Base-by-base conservation (phyloP, 2,888 invertebrate species). In the Boloria euphrosyne region DNA sequence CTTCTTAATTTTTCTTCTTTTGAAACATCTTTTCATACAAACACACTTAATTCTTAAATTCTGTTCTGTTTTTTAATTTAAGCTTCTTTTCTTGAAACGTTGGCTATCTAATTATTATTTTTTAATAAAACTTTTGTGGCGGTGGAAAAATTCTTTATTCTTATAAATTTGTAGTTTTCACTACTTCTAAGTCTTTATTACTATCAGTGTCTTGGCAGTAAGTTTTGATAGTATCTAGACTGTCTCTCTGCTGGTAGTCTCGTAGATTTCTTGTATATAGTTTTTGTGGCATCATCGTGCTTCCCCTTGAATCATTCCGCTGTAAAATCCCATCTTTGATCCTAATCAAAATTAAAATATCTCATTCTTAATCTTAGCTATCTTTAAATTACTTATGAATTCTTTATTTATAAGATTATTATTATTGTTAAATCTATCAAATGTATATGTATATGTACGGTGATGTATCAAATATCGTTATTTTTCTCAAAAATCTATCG, bases 301-400 rank as follows among this genome's bases (percentile, higher is more conserved):
- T 74, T 44, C 65, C 66, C 14, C 70, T 63, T 38, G 66, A 68
- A 54, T 64, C 64, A 50, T 67, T 72, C 55, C 63, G 68, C 18
- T 54, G 67, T 55, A 70, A 69, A 66, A 73, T 72, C 64, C 69
- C 69, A 38, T 73, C 71, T 75, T 74, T 75, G 68, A 76, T 74
- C 76, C 76, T 76, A 67, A 59, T 60, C 68, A 59, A 70, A 69
- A 74, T 68, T 22, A 65, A 58, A 71, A 67, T 65, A 49, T 51
- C 52, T 51, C 16, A 59, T 57, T 57, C 59, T 64, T 59, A 59
- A 17, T 57, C 59, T 64, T 59, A 59, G 31, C 31, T 13, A 46
- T 47, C 14, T 22, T 16, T 38, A 6, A 31, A 16, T 53, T 22
- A 22, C 31, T 38, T 10, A 10, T 7, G 0, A 38, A 7, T 31